Conservation (phyloP, 2,888 invertebrate species). For the Rambutsinella grinnellia region DNA sequence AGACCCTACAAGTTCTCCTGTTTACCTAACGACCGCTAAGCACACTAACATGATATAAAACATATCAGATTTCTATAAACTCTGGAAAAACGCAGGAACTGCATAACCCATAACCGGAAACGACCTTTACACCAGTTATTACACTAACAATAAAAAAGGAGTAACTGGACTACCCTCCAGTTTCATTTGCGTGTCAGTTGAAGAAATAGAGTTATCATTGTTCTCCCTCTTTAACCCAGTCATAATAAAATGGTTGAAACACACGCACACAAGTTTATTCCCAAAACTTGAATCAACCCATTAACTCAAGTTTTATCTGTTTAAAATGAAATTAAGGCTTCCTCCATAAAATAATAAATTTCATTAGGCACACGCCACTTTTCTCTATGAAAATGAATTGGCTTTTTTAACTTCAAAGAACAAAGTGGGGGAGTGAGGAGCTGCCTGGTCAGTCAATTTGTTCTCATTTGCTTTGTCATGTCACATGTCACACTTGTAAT, state of each 20-base stretch:
- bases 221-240: too few relatives aligned
- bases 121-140: not conserved
- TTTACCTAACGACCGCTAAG: not conserved
- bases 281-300: too few relatives aligned
- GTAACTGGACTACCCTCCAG: not conserved
- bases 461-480: conserved; percentile 11
- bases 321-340: conserved; percentile 13
- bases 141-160: not conserved
- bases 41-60: not conserved
- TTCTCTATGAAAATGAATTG: too few relatives aligned
- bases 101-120: not conserved
- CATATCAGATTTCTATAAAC: not conserved
- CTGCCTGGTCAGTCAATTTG: not conserved
- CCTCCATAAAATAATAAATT: not conserved
- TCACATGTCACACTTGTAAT: conserved; percentile 10
- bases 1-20: not conserved
- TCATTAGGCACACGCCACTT: too few relatives aligned
- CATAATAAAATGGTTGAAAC: not conserved
- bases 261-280: too few relatives aligned
- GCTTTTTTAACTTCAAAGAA: too few relatives aligned
- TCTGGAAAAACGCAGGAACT: not conserved
- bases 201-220: too few relatives aligned
- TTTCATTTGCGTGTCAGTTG: not conserved
- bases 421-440: too few relatives aligned
- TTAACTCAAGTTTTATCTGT: too few relatives aligned